Evolutionary conservation across 1,140 invertebrate genomes (phyloP).

Genomic region (Drosophila prosaltans): DNA sequence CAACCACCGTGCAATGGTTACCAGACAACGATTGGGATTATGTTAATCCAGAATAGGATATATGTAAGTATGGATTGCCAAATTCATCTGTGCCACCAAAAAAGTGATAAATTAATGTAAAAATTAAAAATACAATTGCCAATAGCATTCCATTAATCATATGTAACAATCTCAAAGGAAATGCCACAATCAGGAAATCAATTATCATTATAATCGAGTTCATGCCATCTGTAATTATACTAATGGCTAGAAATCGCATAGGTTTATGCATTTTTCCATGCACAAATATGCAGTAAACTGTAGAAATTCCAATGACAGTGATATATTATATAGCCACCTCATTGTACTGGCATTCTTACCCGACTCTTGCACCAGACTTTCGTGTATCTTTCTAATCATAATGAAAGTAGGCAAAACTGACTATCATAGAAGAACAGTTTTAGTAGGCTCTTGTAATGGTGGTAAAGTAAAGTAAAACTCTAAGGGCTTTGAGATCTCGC

Average conservation of each 20-base stretch:
- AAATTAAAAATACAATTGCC: conserved; percentile 87
- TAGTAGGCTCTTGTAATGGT: no score
- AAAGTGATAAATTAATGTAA: conserved; percentile 88
- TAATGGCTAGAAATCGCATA: conserved; percentile 83
- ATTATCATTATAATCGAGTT: conserved; percentile 89
- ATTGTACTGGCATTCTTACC: conserved; percentile 58
- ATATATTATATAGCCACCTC: conserved; percentile 84
- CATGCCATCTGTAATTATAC: conserved; percentile 88
- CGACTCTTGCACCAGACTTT: conserved; percentile 58
- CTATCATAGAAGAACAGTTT: no score
- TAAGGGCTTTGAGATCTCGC: no score
- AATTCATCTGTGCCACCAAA: conserved; percentile 88
- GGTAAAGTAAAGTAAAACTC: no score
- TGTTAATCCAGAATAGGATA: conserved; percentile 89
- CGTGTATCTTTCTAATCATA: conserved; percentile 56
- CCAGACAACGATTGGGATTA: conserved; percentile 83
- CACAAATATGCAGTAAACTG: conserved; percentile 87
- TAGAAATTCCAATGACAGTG: conserved; percentile 85
- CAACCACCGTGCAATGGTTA: conserved; percentile 81
- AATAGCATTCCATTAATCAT: conserved; percentile 88
- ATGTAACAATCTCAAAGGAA: conserved; percentile 88
- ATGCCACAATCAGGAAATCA: conserved; percentile 88
- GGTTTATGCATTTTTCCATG: conserved; percentile 84
- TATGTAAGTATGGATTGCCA: conserved; percentile 87
- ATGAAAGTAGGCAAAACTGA: conserved; percentile 60